A percentile compares a stretch with the other conserved stretches of the same genome.
These are phyloP conservation scores for Yoshiicerus persimilis DNA, from an alignment of 1,140 invertebrate genomes.

Conservation along the genomic window DNA sequence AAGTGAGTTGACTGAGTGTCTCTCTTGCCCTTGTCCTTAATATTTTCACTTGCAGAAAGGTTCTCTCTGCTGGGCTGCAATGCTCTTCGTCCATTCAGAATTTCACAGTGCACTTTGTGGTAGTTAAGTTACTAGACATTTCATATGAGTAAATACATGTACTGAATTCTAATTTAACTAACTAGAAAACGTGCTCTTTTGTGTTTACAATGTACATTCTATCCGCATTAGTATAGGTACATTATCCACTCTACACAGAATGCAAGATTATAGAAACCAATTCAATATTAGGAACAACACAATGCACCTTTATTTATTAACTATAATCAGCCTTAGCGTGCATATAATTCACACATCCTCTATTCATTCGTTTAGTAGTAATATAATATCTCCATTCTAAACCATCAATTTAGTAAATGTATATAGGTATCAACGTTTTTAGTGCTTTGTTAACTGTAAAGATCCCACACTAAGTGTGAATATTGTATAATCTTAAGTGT, in stretches of 20 bases:
- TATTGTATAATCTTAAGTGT: too few relatives aligned
- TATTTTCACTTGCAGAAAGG: constrained; percentile 20
- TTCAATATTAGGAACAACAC: not conserved
- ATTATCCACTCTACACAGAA: too few relatives aligned
- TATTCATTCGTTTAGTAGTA: too few relatives aligned
- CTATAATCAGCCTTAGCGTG: not conserved
- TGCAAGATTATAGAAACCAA: too few relatives aligned
- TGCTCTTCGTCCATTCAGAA: not conserved
- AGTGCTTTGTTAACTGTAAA: too few relatives aligned
- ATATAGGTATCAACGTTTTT: too few relatives aligned
- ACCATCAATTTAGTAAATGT: too few relatives aligned
- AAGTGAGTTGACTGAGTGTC: not conserved
- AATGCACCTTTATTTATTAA: not conserved
- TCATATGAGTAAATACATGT: not conserved
- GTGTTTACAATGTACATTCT: not conserved
- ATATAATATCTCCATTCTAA: too few relatives aligned
- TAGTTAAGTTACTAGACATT: not conserved
- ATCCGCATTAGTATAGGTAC: too few relatives aligned
- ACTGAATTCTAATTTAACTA: not conserved
- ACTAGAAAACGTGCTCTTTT: not conserved
- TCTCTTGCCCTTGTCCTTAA: constrained; percentile 12
- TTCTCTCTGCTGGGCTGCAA: not conserved
- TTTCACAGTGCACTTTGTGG: not conserved
- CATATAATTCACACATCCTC: not conserved
- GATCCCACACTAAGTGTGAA: too few relatives aligned